Evolutionary conservation across 2,113 vertebrate genomes (phyloP).

Genomic region (Oriolus oriolus): DNA sequence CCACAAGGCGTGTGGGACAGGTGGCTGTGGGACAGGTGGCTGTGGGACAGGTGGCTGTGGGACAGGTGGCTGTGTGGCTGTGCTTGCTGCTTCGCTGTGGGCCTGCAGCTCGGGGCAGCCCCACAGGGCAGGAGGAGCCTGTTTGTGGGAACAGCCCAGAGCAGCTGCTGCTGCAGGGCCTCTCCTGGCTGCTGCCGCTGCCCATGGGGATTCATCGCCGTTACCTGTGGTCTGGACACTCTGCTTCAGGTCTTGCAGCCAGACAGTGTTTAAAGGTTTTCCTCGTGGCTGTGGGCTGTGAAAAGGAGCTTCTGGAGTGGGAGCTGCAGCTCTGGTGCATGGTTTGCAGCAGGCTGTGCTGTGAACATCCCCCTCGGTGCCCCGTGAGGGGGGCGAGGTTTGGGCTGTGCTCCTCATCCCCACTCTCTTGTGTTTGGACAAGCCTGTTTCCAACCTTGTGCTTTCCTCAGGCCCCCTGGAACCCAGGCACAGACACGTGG

Average conservation of each 20-base stretch:
- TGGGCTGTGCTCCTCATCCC: neutral
- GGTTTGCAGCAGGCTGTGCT: neutral
- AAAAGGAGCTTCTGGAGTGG: neutral
- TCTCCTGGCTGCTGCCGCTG: neutral
- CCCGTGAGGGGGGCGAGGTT: rapidly evolving
- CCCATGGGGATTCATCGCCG: rapidly evolving
- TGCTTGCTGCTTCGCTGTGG: neutral
- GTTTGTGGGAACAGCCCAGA: neutral
- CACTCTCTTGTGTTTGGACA: neutral
- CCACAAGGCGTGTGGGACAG: neutral
- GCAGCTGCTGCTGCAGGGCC: neutral
- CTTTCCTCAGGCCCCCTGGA: slow-evolving; percentile 83
- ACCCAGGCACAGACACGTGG: slow-evolving; percentile 82
- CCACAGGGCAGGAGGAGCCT: neutral
- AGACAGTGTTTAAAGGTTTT: neutral
- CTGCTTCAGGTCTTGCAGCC: neutral
- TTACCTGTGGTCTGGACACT: neutral
- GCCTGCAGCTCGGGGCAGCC: neutral
- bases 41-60: neutral
- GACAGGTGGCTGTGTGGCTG: neutral
- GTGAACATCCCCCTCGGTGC: neutral
- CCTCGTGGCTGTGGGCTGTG: neutral
- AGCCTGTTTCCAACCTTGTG: neutral
- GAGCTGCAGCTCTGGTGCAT: neutral
- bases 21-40: neutral